phyloP scores from a whole-genome alignment of 2,797 vertebrate genomes.

The Urosaurus nigricauda region DNA sequence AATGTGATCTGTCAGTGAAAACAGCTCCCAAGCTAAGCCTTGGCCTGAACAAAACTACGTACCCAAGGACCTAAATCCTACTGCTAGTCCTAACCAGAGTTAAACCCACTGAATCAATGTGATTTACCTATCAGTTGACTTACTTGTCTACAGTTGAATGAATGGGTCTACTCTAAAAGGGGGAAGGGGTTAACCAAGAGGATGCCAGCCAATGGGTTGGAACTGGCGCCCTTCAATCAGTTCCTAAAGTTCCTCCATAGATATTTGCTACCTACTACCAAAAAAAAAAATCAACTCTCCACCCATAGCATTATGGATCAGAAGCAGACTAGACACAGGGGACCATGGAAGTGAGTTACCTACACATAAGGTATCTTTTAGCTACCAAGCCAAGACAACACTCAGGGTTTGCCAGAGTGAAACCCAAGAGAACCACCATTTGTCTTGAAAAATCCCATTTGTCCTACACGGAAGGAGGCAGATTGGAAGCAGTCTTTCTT shows the following conservation, averaged over 20 bases:
- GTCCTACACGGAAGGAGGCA: background rate
- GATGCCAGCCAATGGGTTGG: too few species aligned
- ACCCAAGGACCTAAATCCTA: too few species aligned
- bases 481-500: too few species aligned
- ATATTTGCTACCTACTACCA: background rate
- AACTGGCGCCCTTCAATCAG: too few species aligned
- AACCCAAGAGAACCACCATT: background rate
- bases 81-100: too few species aligned
- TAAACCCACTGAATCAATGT: too few species aligned
- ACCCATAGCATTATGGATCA: background rate
- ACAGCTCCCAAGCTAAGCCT: background rate
- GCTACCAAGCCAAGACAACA: background rate
- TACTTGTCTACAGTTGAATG: too few species aligned
- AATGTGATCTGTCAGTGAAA: too few species aligned
- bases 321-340: background rate
- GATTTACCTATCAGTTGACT: too few species aligned
- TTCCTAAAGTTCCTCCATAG: too few species aligned
- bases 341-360: background rate
- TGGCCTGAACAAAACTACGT: background rate
- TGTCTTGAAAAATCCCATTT: background rate
- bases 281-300: background rate
- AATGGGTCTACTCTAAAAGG: too few species aligned
- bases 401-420: background rate
- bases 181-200: too few species aligned
- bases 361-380: background rate